Conservation (phyloP, 2,888 invertebrate genomes). For the Drosophila yooni region DNA sequence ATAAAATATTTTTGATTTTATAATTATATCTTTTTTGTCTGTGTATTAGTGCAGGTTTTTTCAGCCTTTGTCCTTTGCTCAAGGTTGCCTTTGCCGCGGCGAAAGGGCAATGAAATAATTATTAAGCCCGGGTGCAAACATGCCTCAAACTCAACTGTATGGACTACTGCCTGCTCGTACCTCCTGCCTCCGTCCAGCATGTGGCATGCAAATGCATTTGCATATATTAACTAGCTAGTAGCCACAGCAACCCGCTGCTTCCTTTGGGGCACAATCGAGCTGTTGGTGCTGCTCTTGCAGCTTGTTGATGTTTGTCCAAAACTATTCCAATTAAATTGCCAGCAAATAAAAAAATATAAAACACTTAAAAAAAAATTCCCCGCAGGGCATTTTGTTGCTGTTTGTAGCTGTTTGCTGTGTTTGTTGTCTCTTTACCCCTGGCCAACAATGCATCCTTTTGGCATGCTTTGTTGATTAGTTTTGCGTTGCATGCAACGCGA, state of each 20-base stretch:
- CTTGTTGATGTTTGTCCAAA: conserved; percentile 60
- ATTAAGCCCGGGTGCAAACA: conserved; percentile 29
- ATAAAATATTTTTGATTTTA: neutral
- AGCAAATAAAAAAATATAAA: conserved; percentile 38
- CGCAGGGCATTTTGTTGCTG: conserved; percentile 48
- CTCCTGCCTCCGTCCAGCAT: neutral
- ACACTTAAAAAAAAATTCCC: conserved; percentile 36
- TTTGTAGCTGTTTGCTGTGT: conserved; percentile 3
- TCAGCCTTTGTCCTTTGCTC: conserved; percentile 12
- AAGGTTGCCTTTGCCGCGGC: conserved; percentile 26
- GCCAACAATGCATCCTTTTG: neutral
- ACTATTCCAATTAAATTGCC: conserved; percentile 72
- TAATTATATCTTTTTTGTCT: neutral
- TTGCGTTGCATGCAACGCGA: conserved; percentile 38
- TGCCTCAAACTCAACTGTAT: conserved; percentile 3
- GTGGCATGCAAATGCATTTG: conserved; percentile 22
- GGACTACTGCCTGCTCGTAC: neutral
- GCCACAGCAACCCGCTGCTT: neutral
- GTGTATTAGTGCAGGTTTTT: neutral
- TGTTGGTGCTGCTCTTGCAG: conserved; percentile 26
- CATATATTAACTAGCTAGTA: conserved; percentile 12
- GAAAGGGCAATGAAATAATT: conserved; percentile 24
- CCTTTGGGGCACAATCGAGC: conserved; percentile 15
- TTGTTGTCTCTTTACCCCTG: conserved; percentile 14
- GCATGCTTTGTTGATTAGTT: conserved; percentile 5